Conservation (phyloP, 1,140 invertebrate species). For the Drosophila tani region DNA sequence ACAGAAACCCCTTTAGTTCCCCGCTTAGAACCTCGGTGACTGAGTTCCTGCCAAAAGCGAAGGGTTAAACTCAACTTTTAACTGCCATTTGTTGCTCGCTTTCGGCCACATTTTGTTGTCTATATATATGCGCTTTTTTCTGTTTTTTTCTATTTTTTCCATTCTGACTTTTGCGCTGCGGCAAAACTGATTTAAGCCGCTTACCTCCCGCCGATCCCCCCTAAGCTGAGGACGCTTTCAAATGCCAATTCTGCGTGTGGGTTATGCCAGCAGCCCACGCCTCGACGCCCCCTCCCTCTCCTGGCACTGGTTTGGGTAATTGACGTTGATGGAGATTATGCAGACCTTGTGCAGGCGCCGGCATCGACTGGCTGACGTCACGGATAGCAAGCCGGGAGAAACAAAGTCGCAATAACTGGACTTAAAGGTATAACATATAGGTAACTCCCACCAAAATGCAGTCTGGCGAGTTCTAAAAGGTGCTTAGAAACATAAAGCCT, state of each 20-base stretch:
- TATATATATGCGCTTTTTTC: not conserved
- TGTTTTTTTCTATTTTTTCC: slow-evolving; percentile 15
- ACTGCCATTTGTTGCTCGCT: slow-evolving; percentile 55
- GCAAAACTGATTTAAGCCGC: slow-evolving; percentile 77
- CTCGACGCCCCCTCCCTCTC: not conserved
- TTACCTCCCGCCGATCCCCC: slow-evolving; percentile 39
- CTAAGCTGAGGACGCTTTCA: slow-evolving; percentile 38
- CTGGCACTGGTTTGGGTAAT: slow-evolving; percentile 72
- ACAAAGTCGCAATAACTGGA: not conserved
- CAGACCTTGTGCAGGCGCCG: slow-evolving; percentile 36
- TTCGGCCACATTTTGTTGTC: slow-evolving; percentile 13
- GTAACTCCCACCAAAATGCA: too few species aligned
- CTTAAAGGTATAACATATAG: not conserved
- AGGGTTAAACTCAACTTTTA: slow-evolving; percentile 3
- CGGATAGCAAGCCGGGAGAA: not conserved
- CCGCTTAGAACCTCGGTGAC: too few species aligned
- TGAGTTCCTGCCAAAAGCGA: too few species aligned
- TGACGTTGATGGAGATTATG: slow-evolving; percentile 78
- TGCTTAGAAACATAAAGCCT: too few species aligned
- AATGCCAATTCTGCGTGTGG: slow-evolving; percentile 63
- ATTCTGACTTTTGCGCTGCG: slow-evolving; percentile 56
- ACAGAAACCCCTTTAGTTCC: too few species aligned
- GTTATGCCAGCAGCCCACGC: slow-evolving; percentile 8
- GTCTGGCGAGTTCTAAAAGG: too few species aligned
- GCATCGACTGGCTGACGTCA: not conserved